phyloP scores from a whole-genome alignment of 2,797 vertebrate genomes.

The Spinus pinus region DNA sequence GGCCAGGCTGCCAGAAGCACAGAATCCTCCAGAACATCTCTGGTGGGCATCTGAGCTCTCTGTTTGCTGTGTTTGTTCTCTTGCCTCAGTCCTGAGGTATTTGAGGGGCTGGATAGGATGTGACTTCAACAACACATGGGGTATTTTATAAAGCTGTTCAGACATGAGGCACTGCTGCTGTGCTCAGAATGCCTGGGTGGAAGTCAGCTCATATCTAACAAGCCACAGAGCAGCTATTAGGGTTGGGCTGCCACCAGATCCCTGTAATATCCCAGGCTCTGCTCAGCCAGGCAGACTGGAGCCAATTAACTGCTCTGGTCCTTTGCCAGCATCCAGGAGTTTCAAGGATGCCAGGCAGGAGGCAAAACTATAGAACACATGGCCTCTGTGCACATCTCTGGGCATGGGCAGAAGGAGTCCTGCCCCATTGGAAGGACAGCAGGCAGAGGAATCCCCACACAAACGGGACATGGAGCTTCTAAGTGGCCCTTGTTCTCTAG shows the following conservation, averaged over 20 bases:
- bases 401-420: background rate
- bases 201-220: background rate
- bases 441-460: accelerated
- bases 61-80: background rate
- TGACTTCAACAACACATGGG: accelerated
- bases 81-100: background rate
- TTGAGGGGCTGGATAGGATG: background rate
- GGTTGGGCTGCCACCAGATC: background rate
- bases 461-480: background rate
- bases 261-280: background rate
- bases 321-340: background rate
- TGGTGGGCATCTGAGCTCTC: background rate
- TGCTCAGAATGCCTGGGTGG: background rate
- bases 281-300: background rate
- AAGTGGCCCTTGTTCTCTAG: background rate
- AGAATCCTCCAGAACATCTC: background rate
- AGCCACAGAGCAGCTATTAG: background rate
- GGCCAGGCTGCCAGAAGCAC: background rate
- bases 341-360: background rate
- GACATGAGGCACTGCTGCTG: background rate
- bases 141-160: background rate
- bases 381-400: background rate
- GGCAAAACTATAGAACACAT: accelerated
- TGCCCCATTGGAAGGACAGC: background rate
- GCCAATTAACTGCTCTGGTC: background rate